Evolutionary conservation across 2,797 vertebrate genomes (phyloP), one percentile per base, ranked within the genome.

Genomic region (Takifugu rubripes): DNA sequence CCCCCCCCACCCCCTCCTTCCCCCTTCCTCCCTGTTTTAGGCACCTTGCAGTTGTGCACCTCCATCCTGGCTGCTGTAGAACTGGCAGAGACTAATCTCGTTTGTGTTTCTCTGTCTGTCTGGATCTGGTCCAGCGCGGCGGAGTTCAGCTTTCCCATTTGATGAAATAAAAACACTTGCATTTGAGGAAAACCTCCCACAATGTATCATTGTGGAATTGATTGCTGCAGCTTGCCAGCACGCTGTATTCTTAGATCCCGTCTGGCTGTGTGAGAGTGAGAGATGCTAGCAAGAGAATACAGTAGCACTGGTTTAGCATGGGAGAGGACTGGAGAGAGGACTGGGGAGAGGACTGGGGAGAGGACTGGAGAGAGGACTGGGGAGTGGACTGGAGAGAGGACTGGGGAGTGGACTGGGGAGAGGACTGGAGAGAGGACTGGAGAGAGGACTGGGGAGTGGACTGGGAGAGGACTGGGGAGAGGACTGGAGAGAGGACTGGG

Each of bases 41-140:
- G 68, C 77, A 62, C 59, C 57, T 46, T 70, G 72, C 64, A 74
- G 66, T 54, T 65, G 49, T 61, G 66, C 65, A 74, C 68, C 82
- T 68, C 81, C 72, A 70, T 80, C 66, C 72, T 75, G 62, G 75
- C 78, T 87, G 56, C 74, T 79, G 84, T 84, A 60, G 74, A 80
- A 61, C 74, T 82, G 80, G 75, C 74, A 79, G 72, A 78, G 76
- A 84, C 84, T 64, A 68, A 83, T 87, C 73, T 74, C 77, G 76
- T 87, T 82, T 84, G 76, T 77, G 71, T 81, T 75, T 79, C 75
- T 66, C 56, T 77, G 70, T 84, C 78, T 77, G 68, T 79, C 75
- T 84, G 84, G 78, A 78, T 54, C 66, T 42, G 3, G 53, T 77
- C 80, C 79, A 82, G 58, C 79, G 56, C 21, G 47, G 71, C 79